Percentiles rank a stretch among this genome's conserved stretches.
Evolutionary conservation across 2,888 invertebrate genomes (phyloP).

Genomic region (Drosophila anomalipes): DNA sequence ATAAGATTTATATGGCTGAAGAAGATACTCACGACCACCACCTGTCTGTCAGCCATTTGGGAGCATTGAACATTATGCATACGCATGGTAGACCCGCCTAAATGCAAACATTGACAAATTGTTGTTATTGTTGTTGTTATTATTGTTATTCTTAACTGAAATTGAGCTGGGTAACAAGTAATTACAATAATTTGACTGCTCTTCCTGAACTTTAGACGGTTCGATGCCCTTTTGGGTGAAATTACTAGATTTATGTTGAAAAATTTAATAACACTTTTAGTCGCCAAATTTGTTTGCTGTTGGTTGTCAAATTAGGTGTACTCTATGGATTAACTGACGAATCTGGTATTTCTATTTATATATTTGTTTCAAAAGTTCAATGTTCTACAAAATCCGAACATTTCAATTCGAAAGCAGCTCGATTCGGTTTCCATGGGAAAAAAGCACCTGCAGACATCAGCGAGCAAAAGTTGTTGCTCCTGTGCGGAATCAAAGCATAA

Average conservation of each 20-base stretch:
- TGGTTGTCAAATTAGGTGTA: background rate
- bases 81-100: constrained; percentile 42
- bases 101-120: constrained; percentile 42
- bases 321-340: background rate
- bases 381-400: background rate
- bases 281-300: background rate
- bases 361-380: background rate
- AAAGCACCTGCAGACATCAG: constrained; percentile 11
- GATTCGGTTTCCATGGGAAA: constrained; percentile 9
- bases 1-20: constrained; percentile 37
- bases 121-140: constrained; percentile 5
- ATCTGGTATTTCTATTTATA: background rate
- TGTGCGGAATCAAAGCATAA: constrained; percentile 34
- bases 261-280: background rate
- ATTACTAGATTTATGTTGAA: background rate
- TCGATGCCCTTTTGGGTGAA: constrained; percentile 14
- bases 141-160: constrained; percentile 16
- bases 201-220: constrained; percentile 20
- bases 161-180: constrained; percentile 23
- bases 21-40: background rate
- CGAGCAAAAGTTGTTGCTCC: constrained; percentile 6
- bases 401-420: constrained; percentile 1
- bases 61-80: constrained; percentile 54
- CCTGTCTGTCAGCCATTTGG: background rate
- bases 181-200: constrained; percentile 23